These are phyloP conservation scores for Drosophila siamana DNA, from an alignment of 2,888 invertebrate species.

Conservation along the genomic window DNA sequence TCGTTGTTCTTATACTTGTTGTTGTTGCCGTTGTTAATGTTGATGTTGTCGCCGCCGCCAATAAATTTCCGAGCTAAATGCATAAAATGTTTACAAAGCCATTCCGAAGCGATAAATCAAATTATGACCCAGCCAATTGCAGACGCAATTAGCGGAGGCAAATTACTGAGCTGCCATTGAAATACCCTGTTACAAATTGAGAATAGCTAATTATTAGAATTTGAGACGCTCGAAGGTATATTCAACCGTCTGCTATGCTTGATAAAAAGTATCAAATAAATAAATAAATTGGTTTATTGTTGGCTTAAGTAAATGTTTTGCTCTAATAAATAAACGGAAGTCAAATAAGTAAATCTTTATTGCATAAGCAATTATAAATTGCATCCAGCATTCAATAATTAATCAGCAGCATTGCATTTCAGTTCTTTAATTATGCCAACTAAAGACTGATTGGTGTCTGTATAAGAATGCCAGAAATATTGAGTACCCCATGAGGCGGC, in stretches of 20 bases:
- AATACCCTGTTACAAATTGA: constrained; percentile 8
- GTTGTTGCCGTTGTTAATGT: constrained; percentile 1
- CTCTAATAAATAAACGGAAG: background rate
- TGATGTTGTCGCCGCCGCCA: constrained; percentile 27
- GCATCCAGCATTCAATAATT: background rate
- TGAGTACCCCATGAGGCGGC: constrained; percentile 47
- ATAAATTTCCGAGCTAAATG: constrained; percentile 69
- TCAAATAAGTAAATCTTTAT: background rate
- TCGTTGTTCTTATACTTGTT: constrained; percentile 13
- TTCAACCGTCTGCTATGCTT: too few relatives aligned
- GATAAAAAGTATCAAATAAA: too few relatives aligned
- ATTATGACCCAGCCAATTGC: constrained; percentile 41
- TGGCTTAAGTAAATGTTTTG: background rate
- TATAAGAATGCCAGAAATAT: constrained; percentile 23
- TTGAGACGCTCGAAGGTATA: background rate
- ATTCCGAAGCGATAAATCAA: constrained; percentile 61
- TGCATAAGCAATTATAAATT: background rate
- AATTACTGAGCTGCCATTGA: background rate
- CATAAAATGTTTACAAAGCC: constrained; percentile 66
- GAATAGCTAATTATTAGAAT: background rate
- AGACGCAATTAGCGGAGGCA: constrained; percentile 22
- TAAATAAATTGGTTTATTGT: background rate
- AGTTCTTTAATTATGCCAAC: constrained; percentile 2
- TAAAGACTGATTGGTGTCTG: background rate
- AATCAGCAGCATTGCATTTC: background rate